Base-by-base conservation (phyloP, 2,888 invertebrate species). In the Troglohyphantes excavatus region DNA sequence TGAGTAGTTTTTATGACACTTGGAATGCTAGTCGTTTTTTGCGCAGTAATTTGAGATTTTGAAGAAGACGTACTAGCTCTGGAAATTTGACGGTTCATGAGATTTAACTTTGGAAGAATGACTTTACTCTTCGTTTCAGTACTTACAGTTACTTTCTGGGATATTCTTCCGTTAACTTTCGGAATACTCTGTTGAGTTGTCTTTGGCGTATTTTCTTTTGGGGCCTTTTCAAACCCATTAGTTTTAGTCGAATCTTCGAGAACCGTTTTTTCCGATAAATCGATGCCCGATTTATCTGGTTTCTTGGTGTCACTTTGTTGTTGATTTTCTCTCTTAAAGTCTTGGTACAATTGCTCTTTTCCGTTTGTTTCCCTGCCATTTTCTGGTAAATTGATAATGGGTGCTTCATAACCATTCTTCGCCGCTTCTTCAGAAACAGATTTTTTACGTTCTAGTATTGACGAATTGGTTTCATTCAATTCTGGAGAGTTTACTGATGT, bases 1-100 rank as follows among this genome's bases (percentile, higher is more conserved):
- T 84, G 89, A n/a, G 76, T 90, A 23, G 89, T 90, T 26, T 90
- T 90, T 11, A 90, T 73, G 7, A 90, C 63, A 39, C 89, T 84
- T 26, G 84, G 89, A 5, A 81, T 78, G 11, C 61, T 72, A 11
- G 83, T 78, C 27, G 76, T 23, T 26, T 68, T 85, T 63, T 76
- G 73, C 6, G 65, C 19, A 27, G 39, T 23, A 17, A 27, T 46
- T 46, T 63, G 72, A 11, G 88, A 29, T 76, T 89, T 90, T 23
- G 79, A 59, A 9, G 61, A 29, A 13, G 61, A 6, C 26, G 75
- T 21, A 19, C n/a, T 59, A 19, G 46, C 19, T n/a, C 59, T 78
- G 3, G 70, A 63, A 39, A 7, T 53, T 23, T 75, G 79, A 82
- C 53, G 53, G 7, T 23, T 46, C 13, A 5, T 13, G n/a, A 11